Conservation (phyloP, 2,888 invertebrate species). For the Psylliodes chrysocephalus region DNA sequence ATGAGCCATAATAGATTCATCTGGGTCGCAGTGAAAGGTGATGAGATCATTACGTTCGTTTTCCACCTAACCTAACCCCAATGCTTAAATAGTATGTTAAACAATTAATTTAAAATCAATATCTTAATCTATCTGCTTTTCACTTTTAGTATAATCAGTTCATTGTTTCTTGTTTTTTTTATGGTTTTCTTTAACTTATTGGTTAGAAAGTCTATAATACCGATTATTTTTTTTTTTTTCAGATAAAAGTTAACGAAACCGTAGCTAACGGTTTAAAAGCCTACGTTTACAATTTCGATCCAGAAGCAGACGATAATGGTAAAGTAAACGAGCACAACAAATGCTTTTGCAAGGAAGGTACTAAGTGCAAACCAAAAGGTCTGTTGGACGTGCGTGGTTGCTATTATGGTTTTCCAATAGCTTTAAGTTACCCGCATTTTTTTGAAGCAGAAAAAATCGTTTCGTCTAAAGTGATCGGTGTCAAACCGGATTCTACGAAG, state of each 20-base stretch:
- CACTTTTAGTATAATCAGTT: too few species aligned
- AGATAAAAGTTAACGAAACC: slow-evolving; percentile 73
- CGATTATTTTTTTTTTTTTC: slow-evolving; percentile 47
- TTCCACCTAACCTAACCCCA: too few species aligned
- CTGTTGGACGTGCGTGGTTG: slow-evolving; percentile 86
- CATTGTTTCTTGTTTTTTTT: too few species aligned
- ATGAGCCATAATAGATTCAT: too few species aligned
- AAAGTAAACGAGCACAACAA: slow-evolving; percentile 76
- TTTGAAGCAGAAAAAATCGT: slow-evolving; percentile 76
- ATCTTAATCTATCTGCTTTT: too few species aligned
- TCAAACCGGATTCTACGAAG: slow-evolving; percentile 69
- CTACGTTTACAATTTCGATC: slow-evolving; percentile 79
- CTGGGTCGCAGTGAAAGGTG: too few species aligned
- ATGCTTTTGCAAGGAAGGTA: slow-evolving; percentile 77
- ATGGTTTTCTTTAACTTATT: too few species aligned
- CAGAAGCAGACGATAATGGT: slow-evolving; percentile 83
- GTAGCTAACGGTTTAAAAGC: slow-evolving; percentile 71
- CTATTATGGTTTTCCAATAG: slow-evolving; percentile 91
- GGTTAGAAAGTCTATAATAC: too few species aligned
- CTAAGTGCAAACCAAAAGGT: slow-evolving; percentile 77
- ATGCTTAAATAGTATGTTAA: too few species aligned
- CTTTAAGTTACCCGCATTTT: slow-evolving; percentile 89
- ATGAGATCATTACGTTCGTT: too few species aligned
- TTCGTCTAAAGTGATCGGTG: slow-evolving; percentile 73
- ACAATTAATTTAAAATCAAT: too few species aligned